A percentile compares a stretch with the other conserved stretches of the same genome.
These are phyloP conservation scores for Autographa pulchrina DNA, from an alignment of 2,888 invertebrate species.

Conservation along the genomic window DNA sequence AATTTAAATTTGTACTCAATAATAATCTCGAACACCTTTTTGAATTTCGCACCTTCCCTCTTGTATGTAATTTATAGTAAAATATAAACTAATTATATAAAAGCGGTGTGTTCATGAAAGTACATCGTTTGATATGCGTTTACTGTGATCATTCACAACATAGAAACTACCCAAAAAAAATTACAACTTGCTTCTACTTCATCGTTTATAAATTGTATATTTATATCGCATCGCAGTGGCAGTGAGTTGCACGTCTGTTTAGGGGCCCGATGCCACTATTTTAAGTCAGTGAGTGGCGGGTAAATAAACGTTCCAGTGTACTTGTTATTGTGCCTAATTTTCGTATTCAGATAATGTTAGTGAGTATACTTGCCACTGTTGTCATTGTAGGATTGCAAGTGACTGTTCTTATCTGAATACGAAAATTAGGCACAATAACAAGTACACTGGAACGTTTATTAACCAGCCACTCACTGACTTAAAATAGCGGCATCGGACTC, in stretches of 20 bases:
- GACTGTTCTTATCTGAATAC: no score
- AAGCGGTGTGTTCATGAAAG: slow-evolving; percentile 21
- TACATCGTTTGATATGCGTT: slow-evolving; percentile 9
- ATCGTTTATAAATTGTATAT: neutral
- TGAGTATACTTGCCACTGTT: no score
- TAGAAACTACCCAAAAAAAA: neutral
- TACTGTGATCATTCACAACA: slow-evolving; percentile 26
- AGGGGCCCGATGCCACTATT: no score
- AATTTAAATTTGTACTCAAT: slow-evolving; percentile 68
- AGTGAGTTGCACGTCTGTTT: neutral
- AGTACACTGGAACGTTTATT: no score
- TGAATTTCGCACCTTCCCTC: slow-evolving; percentile 40
- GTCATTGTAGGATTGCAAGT: no score
- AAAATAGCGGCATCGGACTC: no score
- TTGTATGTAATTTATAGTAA: slow-evolving; percentile 12
- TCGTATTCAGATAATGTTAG: no score
- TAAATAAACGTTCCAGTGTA: no score
- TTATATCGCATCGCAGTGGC: neutral
- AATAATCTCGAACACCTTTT: slow-evolving; percentile 58
- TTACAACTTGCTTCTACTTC: neutral
- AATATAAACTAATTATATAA: slow-evolving; percentile 13
- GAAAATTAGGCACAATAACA: no score
- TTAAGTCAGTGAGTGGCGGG: no score
- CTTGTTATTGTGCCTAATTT: no score
- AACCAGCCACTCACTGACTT: no score